Evolutionary conservation across 64 coral and sea anemone genomes (phyloP), one percentile per base, ranked within the genome.

Genomic region (Stichodactyla mertensii): DNA sequence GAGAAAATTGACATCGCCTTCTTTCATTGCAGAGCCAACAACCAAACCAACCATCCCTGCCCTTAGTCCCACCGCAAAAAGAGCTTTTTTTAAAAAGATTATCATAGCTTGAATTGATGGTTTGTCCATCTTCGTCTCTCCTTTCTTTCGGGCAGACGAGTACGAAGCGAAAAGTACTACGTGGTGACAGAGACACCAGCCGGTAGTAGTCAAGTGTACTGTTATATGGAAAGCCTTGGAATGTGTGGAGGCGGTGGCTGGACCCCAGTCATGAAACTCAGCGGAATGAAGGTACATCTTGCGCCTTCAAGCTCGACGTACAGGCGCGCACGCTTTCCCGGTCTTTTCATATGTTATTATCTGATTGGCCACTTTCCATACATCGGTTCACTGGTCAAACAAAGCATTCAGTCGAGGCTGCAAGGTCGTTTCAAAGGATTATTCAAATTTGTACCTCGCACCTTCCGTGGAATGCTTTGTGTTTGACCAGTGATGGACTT

Each of bases 161-260:
- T 20, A 19, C 51, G 78, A 81, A 81, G 78, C 54, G 52, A 52
- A 20, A 55, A 19, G 16, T 81, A 81, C 22, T 81, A 81, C 16
- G 78, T 81, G 78, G 16, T 55, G 54, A 81, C 78, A 4, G 78
- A 53, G 4, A 81, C 78, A 18, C 0, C 12, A 81, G 78, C 51
- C 22, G 51, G 78, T 19, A 54, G 54, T 16, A 52, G 36, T 81
- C 78, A 16, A 20, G 78, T 81, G 6, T 53, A 55, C 20, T 81
- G 78, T 55, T 23, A 81, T 20, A 81, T 81, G 78, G 78, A 81
- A 81, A 81, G 55, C 78, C 78, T 81, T 52, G 78, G 78, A 4
- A 81, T 53, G 78, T 81, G 78, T 22, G 78, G 78, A n/a, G 78
- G 78, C 20, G 78, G 78, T 53, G 78, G 78, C 15, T 81, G 78